Evolutionary conservation across 2,113 vertebrate genomes (phyloP), one percentile per base, ranked within the genome.

Genomic region (Ictalurus punctatus): DNA sequence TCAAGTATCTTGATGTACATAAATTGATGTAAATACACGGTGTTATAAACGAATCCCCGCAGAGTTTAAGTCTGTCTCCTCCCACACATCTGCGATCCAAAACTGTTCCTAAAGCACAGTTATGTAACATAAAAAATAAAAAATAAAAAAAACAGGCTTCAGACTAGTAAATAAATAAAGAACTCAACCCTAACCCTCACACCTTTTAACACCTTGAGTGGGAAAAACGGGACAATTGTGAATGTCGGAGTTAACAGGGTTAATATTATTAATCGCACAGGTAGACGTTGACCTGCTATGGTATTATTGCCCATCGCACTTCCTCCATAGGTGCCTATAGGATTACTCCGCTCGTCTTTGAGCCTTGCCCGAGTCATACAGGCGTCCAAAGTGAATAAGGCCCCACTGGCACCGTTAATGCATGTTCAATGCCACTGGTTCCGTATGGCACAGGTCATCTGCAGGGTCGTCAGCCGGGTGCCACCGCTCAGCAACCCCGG

Each of bases 41-140:
- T 16, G n/a, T 23, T 40, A 37, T 21, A 59, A 59, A 23, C 13
- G 30, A 30, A 81, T 58, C 16, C 52, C 27, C 0, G 52, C 52
- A 30, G 52, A 83, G 54, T 61, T 61, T 0, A 37, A 37, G 80
- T 61, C 56, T 4, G 30, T 83, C 54, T 83, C 80, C 56, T 61
- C 80, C 80, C 56, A 83, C 80, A 83, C 30, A 83, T 83, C 56
- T 83, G 80, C 56, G 58, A 37, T 83, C 30, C 19, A 37, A 61
- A 58, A 83, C 30, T 40, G 17, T 34, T 61, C 34, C 54, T 83
- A 37, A 83, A 37, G 56, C 80, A 82, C 80, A 61, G 80, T 83
- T 83, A 83, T 83, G 17, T 83, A 83, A 83, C 54, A 59, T 5
- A 10, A 81, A 58, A 34, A n/a, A n/a, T n/a, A n/a, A n/a, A 58